Conservation (phyloP, 2,888 invertebrate species). For the Pollenia amentaria region DNA sequence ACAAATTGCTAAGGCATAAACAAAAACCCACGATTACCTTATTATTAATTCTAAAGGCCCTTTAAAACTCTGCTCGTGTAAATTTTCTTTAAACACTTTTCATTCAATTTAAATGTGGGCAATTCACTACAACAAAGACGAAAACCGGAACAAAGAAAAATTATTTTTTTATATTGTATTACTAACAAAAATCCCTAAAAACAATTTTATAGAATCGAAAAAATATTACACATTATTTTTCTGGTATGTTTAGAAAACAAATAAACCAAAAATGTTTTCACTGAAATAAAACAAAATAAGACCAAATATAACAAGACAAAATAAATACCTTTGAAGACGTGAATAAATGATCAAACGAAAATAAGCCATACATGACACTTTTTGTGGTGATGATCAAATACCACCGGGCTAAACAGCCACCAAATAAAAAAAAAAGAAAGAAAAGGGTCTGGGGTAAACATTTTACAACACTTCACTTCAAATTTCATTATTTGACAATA, state of each 20-base stretch:
- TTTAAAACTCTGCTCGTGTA: neutral
- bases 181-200: slow-evolving; percentile 47
- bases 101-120: slow-evolving; percentile 16
- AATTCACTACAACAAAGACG: slow-evolving; percentile 16
- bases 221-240: slow-evolving; percentile 28
- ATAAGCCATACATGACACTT: slow-evolving; percentile 66
- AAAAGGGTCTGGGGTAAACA: slow-evolving; percentile 10
- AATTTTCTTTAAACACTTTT: neutral
- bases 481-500: slow-evolving; percentile 26
- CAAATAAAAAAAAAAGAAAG: neutral
- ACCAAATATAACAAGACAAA: slow-evolving; percentile 42
- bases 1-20: too few relatives aligned
- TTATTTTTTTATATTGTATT: neutral
- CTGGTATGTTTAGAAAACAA: slow-evolving; percentile 56
- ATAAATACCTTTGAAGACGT: slow-evolving; percentile 7
- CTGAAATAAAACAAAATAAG: slow-evolving; percentile 50
- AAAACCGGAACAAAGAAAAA: neutral
- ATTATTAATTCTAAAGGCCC: neutral
- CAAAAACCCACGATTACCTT: too few relatives aligned
- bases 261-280: slow-evolving; percentile 48
- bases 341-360: slow-evolving; percentile 57
- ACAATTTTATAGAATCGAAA: slow-evolving; percentile 20
- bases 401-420: slow-evolving; percentile 38
- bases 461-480: slow-evolving; percentile 17
- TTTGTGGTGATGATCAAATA: slow-evolving; percentile 68